phyloP scores from a whole-genome alignment of 2,888 invertebrate species.

The Morpho helenor region DNA sequence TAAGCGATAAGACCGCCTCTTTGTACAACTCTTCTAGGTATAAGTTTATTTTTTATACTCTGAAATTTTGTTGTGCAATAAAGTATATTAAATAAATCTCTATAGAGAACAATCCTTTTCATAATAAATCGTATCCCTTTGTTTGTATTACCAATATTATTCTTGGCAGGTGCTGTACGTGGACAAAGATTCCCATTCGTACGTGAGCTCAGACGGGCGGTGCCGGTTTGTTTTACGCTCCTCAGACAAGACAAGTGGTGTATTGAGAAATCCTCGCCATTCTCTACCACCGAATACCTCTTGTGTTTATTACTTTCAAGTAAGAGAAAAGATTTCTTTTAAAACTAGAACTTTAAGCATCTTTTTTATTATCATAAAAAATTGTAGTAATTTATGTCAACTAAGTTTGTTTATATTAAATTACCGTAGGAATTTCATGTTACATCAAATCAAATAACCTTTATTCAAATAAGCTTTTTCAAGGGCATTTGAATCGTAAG shows the following conservation, averaged over 20 bases:
- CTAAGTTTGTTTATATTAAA: too few species aligned
- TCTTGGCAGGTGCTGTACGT: conserved; percentile 82
- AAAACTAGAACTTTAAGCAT: too few species aligned
- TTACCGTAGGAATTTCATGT: too few species aligned
- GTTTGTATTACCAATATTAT: conserved; percentile 26
- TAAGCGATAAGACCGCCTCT: too few species aligned
- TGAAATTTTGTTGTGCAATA: too few species aligned
- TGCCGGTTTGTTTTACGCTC: conserved; percentile 88
- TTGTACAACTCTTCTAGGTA: too few species aligned
- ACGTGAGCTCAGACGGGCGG: conserved; percentile 85
- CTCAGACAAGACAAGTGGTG: conserved; percentile 85
- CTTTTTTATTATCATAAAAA: too few species aligned
- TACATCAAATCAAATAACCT: too few species aligned
- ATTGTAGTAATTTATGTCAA: too few species aligned
- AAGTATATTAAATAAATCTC: background rate
- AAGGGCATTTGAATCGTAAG: too few species aligned
- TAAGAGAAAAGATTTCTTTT: conserved; percentile 30
- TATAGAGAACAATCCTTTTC: conserved; percentile 6
- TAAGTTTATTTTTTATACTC: too few species aligned
- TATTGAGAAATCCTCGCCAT: conserved; percentile 86
- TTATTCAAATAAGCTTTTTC: too few species aligned
- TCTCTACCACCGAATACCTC: conserved; percentile 90
- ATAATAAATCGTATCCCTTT: conserved; percentile 20
- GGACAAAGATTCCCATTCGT: conserved; percentile 86
- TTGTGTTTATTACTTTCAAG: conserved; percentile 87